Base-by-base conservation (phyloP, 2,113 vertebrate species). In the Corythornis vintsioides region DNA sequence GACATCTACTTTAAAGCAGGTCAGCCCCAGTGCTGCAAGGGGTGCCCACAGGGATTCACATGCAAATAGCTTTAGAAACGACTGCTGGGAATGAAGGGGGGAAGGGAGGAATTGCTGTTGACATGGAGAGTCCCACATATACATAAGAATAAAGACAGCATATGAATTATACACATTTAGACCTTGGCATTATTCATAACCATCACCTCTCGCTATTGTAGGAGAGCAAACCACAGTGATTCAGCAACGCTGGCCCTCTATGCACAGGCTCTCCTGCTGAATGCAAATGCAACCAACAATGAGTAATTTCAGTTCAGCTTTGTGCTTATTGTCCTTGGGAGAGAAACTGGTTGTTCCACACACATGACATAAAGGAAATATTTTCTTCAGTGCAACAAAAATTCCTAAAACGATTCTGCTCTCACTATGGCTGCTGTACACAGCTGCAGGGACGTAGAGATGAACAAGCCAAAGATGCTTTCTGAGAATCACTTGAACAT, bases 11-110 rank as follows among this genome's bases (percentile, higher is more conserved):
- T 86, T 80, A 71, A 50, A 92, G 52, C 75, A 95, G 95, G 83
- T 95, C 89, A 95, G 86, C 77, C 90, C 83, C 93, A 65, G 88
- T 72, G 91, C 90, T 96, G 92, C 94, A 95, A 96, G 90, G 90
- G 96, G 71, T 83, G 52, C 42, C 83, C 64, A 89, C 25, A 69
- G 90, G 96, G 97, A 98, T 98, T 98, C 96, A 97, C 87, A 98
- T 98, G 98, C 97, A 98, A 98, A 98, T 97, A 87, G 82, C 78
- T 90, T 91, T 76, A 88, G 94, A 89, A 96, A 83, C 53, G 66
- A 95, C 82, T 88, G 69, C 38, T 60, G 71, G 57, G 71, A 74
- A 74, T 57, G 78, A 88, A 96, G 16, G 22, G 43, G 16, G 48
- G 38, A 22, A 33, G 66, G 63, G 33, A 16, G 12, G 96, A 96